Evolutionary conservation across 1,140 invertebrate genomes (phyloP).

Genomic region (Archivesica marissinica): DNA sequence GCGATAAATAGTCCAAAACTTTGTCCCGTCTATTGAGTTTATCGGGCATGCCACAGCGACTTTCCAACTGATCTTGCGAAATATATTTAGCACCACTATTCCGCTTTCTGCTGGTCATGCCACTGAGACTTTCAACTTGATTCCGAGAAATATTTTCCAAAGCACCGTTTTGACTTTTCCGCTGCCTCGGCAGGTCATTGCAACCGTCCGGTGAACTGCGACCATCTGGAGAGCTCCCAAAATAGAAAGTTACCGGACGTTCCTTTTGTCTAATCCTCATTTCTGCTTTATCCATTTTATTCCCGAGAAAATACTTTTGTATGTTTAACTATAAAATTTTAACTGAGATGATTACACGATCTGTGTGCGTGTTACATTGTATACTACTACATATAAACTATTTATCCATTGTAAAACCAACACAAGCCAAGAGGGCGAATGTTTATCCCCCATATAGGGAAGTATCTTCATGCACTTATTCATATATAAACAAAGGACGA

Average conservation of each 20-base stretch:
- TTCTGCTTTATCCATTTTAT: slow-evolving; percentile 8
- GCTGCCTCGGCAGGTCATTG: too few species aligned
- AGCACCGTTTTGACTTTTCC: too few species aligned
- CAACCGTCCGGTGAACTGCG: not conserved
- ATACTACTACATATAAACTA: too few species aligned
- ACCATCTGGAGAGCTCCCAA: not conserved
- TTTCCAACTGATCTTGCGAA: not conserved
- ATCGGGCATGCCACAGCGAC: not conserved
- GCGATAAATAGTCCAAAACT: not conserved
- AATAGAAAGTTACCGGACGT: not conserved
- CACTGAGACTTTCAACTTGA: too few species aligned
- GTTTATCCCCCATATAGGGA: slow-evolving; percentile 3
- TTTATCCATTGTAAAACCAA: too few species aligned
- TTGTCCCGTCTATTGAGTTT: not conserved
- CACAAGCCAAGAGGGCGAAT: too few species aligned
- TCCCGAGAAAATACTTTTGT: too few species aligned
- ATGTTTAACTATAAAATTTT: too few species aligned
- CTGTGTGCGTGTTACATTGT: too few species aligned
- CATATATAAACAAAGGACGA: not conserved
- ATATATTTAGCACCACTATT: not conserved
- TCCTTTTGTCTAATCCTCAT: not conserved
- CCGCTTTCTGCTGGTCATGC: not conserved
- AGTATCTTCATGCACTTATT: not conserved
- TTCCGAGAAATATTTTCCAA: too few species aligned
- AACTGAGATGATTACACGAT: too few species aligned